phyloP scores from a whole-genome alignment of 2,888 invertebrate species.

The Diarsia rubi region DNA sequence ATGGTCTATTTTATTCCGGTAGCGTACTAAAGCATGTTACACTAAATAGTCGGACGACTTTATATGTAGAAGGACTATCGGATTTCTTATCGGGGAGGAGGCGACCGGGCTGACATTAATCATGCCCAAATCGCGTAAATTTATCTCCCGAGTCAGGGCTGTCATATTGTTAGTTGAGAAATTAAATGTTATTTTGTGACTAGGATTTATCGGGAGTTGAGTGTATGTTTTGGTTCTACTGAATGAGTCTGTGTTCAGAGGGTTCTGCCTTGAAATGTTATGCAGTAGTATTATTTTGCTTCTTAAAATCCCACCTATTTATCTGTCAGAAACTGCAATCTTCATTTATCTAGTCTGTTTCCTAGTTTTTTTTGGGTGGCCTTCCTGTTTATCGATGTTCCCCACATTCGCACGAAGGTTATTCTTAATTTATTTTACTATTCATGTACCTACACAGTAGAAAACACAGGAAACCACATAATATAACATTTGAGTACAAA shows the following conservation, averaged over 20 bases:
- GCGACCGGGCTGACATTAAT: slow-evolving; percentile 70
- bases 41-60: slow-evolving; percentile 43
- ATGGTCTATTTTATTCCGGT: slow-evolving; percentile 56
- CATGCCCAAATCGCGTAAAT: slow-evolving; percentile 76
- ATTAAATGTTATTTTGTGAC: slow-evolving; percentile 57
- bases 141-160: slow-evolving; percentile 68
- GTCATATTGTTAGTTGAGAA: slow-evolving; percentile 55
- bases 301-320: not conserved
- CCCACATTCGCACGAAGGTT: too few species aligned
- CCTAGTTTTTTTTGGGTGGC: not conserved
- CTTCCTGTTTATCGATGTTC: not conserved
- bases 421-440: too few species aligned
- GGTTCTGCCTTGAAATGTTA: not conserved
- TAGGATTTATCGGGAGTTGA: slow-evolving; percentile 22
- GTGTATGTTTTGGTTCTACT: not conserved
- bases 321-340: not conserved
- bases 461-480: too few species aligned
- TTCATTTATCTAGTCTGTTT: not conserved
- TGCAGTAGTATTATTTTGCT: not conserved
- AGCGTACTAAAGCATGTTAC: slow-evolving; percentile 44
- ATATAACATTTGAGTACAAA: too few species aligned
- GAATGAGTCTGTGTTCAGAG: not conserved
- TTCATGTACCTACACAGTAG: too few species aligned
- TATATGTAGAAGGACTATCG: slow-evolving; percentile 48
- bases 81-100: slow-evolving; percentile 61